Evolutionary conservation across 2,797 vertebrate genomes (phyloP), one percentile per base, ranked within the genome.

Genomic region (Leptodactylus fallax): DNA sequence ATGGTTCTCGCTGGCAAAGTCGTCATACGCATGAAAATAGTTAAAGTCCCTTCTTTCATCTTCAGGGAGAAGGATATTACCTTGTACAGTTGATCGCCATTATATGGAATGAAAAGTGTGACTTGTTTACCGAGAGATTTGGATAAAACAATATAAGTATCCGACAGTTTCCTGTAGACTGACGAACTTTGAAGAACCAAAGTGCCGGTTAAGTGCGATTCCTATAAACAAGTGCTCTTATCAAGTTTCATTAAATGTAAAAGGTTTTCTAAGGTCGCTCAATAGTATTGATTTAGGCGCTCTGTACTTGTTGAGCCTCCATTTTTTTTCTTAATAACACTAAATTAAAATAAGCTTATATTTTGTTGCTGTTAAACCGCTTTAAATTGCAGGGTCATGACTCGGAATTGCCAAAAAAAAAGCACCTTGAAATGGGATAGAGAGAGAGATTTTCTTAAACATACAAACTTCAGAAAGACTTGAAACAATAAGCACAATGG

Each of bases 161-260:
- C 85, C 74, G 47, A 60, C 85, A 61, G 72, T 60, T 86, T 83
- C 85, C 85, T 83, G 79, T 49, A 21, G 16, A 60, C 61, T 56
- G 69, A 53, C 55, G 74, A 83, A 89, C 79, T 86, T 89, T 71
- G 13, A 49, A 25, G 85, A 71, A 56, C 47, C 79, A 78, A 65
- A 74, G 83, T 85, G 81, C 49, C 58, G 12, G 55, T 69, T 58
- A 77, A 82, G 49, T 71, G 71, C 47, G 69, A 63, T 85, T 89
- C 83, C 71, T 71, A 78, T 47, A 83, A 79, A 86, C 88, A 86
- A 83, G 85, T 86, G 80, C 80, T 79, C 85, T 89, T 87, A 89
- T 89, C 88, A 74, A 86, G 85, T 89, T 89, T 86, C 85, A 86
- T 86, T 83, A 87, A 86, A 89, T 77, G 80, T 56, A 79, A 89